phyloP scores from a whole-genome alignment of 2,797 vertebrate species.

The Spinibarbus caldwelli region DNA sequence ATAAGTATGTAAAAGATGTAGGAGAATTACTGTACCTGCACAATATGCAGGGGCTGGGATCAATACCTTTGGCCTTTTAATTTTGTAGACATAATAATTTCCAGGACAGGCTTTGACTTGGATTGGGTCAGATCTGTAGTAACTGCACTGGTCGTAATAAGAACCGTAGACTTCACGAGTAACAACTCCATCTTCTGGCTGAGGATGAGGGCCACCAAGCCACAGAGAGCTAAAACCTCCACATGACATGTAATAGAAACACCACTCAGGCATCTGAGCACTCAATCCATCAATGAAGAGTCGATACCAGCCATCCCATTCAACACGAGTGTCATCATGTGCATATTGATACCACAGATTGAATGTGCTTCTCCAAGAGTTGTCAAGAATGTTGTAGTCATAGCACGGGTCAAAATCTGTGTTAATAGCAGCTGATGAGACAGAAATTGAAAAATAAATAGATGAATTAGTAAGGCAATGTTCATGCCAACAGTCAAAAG shows the following conservation, averaged over 20 bases:
- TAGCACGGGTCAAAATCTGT: not conserved
- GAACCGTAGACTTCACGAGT: constrained; percentile 15
- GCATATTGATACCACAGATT: not conserved
- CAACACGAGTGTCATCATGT: constrained; percentile 1
- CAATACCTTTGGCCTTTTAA: not conserved
- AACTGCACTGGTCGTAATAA: constrained; percentile 10
- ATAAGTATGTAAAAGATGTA: not conserved
- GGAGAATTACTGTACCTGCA: constrained; percentile 21
- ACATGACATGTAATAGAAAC: not conserved
- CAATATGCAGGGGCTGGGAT: constrained; percentile 28
- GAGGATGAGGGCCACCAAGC: constrained; percentile 30
- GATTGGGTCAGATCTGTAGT: constrained; percentile 28
- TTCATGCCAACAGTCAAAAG: not conserved
- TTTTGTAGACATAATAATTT: constrained; percentile 30
- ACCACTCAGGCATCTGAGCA: constrained; percentile 44
- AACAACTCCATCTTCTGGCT: constrained; percentile 17
- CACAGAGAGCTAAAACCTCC: constrained; percentile 32
- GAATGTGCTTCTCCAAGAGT: constrained; percentile 22
- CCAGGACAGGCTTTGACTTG: constrained; percentile 38
- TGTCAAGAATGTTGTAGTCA: not conserved
- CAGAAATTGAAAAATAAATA: not conserved
- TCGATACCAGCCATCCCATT: constrained; percentile 29
- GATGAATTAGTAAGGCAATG: too few relatives aligned
- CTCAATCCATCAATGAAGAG: constrained; percentile 4
- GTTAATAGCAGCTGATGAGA: not conserved